These are phyloP conservation scores for Chloropsis cyanopogon DNA, from an alignment of 2,113 vertebrate species.

Conservation along the genomic window DNA sequence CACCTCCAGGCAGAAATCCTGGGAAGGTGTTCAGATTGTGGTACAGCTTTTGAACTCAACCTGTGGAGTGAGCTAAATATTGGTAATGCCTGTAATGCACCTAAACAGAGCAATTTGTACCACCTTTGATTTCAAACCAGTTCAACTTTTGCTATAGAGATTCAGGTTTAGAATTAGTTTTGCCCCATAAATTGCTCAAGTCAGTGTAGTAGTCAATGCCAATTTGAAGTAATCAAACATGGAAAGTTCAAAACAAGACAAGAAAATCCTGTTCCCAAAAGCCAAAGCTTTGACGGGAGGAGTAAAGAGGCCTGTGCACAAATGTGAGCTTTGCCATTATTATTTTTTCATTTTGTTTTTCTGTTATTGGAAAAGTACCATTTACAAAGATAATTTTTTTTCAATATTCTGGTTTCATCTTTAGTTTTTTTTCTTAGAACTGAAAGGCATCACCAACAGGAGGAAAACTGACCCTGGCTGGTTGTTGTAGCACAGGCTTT, in stretches of 20 bases:
- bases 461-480: not conserved
- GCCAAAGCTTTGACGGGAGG: not conserved
- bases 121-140: not conserved
- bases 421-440: not conserved
- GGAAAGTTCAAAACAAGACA: not conserved
- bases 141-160: not conserved
- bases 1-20: not conserved
- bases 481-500: not conserved
- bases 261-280: not conserved
- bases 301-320: not conserved
- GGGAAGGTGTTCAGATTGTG: not conserved
- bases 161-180: not conserved
- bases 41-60: not conserved
- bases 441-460: not conserved
- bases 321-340: rapidly evolving
- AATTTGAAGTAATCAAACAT: not conserved
- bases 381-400: not conserved
- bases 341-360: not conserved
- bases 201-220: not conserved
- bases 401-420: not conserved
- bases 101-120: not conserved
- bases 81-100: not conserved
- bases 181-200: not conserved
- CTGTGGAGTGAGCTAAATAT: not conserved
- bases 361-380: not conserved